Percentiles rank a stretch among this genome's conserved stretches.
These are phyloP conservation scores for Stomorhina lunata DNA, from an alignment of 2,888 invertebrate species.

Conservation along the genomic window DNA sequence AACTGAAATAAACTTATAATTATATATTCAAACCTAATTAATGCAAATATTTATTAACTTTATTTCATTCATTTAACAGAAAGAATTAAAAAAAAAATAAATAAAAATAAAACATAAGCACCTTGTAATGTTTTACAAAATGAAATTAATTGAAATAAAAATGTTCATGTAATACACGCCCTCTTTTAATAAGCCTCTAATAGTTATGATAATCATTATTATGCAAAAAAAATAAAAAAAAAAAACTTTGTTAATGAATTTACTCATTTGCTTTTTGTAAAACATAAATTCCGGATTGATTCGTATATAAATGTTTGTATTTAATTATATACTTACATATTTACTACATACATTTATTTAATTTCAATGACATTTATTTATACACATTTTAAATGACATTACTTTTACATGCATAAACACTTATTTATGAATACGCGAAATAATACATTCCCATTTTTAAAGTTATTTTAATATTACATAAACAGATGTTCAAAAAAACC, in stretches of 20 bases:
- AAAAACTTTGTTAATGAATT: conserved; percentile 7
- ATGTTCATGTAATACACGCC: not conserved
- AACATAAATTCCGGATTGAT: not conserved
- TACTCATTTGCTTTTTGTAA: not conserved
- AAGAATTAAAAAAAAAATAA: not conserved
- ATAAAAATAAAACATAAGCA: not conserved
- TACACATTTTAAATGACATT: not conserved
- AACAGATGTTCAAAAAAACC: too few species aligned
- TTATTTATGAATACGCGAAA: not conserved
- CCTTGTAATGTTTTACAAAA: conserved; percentile 30
- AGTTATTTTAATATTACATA: too few species aligned
- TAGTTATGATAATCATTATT: not conserved
- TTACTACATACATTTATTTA: conserved; percentile 7
- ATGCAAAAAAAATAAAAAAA: not conserved
- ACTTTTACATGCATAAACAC: not conserved
- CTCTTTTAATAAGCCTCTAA: not conserved
- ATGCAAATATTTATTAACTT: conserved; percentile 35
- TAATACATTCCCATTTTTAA: too few species aligned
- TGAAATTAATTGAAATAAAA: not conserved
- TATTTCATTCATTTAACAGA: not conserved
- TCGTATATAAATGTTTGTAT: not conserved
- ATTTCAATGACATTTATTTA: not conserved
- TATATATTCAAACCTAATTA: conserved; percentile 44
- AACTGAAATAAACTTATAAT: conserved; percentile 16
- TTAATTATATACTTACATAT: conserved; percentile 27